Percentiles rank a stretch among this genome's conserved stretches.
These are phyloP conservation scores for Chrysocyon brachyurus DNA, from an alignment of 2,797 vertebrate genomes.

Conservation along the genomic window DNA sequence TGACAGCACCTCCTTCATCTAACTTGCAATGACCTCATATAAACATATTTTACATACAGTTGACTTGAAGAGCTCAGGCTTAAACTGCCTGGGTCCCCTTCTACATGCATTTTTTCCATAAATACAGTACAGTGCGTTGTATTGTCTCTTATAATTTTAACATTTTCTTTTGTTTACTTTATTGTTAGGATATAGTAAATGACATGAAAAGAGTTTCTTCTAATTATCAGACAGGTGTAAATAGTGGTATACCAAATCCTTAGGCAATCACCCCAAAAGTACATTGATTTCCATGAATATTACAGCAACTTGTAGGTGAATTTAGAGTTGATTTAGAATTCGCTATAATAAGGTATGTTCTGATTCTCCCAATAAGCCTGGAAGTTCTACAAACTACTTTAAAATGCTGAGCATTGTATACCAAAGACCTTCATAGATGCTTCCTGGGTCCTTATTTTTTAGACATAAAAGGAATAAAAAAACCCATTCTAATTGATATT, in stretches of 20 bases:
- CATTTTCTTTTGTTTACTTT: neutral
- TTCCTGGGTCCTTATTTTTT: neutral
- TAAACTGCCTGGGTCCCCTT: neutral
- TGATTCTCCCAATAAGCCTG: neutral
- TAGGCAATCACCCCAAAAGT: slow-evolving; percentile 6
- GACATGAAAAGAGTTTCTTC: neutral
- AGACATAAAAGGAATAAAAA: slow-evolving; percentile 20
- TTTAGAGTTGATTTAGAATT: slow-evolving; percentile 70
- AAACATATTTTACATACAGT: neutral
- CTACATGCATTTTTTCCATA: neutral
- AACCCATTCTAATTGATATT: neutral
- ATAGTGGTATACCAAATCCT: neutral
- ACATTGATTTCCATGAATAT: slow-evolving; percentile 61
- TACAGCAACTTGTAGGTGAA: slow-evolving; percentile 25
- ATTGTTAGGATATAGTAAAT: neutral
- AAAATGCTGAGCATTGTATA: slow-evolving; percentile 47
- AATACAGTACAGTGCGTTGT: neutral
- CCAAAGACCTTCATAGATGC: neutral
- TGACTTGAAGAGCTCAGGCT: neutral
- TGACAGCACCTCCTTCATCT: too few species aligned
- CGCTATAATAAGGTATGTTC: slow-evolving; percentile 1
- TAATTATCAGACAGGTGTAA: slow-evolving; percentile 18
- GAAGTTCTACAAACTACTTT: slow-evolving; percentile 58
- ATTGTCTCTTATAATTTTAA: neutral
- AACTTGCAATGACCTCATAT: neutral